These are phyloP conservation scores for Dryobotodes eremita DNA, from an alignment of 2,888 invertebrate genomes.

Conservation along the genomic window DNA sequence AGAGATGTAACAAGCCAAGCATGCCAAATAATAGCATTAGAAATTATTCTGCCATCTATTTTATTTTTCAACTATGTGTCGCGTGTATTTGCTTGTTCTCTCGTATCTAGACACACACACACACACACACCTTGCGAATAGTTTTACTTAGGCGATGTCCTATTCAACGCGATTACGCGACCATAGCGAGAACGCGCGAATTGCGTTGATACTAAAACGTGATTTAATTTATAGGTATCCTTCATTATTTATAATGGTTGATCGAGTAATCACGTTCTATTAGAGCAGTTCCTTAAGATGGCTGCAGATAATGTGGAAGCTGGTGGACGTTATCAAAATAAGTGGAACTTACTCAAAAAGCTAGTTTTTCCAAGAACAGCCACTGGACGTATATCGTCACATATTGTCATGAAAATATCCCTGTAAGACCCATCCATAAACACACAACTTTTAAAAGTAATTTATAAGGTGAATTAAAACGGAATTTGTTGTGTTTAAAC, in stretches of 20 bases:
- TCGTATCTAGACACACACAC: slow-evolving; percentile 19
- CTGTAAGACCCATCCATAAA: slow-evolving; percentile 19
- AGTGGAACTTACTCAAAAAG: not conserved
- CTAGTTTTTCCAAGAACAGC: not conserved
- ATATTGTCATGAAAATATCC: slow-evolving; percentile 31
- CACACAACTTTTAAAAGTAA: not conserved
- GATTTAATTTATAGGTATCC: not conserved
- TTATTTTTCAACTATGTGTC: not conserved
- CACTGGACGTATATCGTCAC: not conserved
- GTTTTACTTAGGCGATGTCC: not conserved
- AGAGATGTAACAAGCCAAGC: slow-evolving; percentile 22
- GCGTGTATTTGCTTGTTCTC: not conserved
- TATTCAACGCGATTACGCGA: not conserved
- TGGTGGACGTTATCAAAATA: not conserved
- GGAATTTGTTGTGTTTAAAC: not conserved
- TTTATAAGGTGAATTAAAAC: not conserved
- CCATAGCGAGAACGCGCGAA: not conserved
- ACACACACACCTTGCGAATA: slow-evolving; percentile 2
- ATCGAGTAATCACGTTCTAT: not conserved
- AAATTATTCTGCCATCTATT: not conserved
- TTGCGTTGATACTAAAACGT: not conserved
- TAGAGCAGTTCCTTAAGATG: not conserved
- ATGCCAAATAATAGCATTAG: slow-evolving; percentile 1
- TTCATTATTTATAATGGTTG: not conserved
- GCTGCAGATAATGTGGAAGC: not conserved